Evolutionary conservation across 1,140 invertebrate species (phyloP).

Genomic region (Brachionus rubens): DNA sequence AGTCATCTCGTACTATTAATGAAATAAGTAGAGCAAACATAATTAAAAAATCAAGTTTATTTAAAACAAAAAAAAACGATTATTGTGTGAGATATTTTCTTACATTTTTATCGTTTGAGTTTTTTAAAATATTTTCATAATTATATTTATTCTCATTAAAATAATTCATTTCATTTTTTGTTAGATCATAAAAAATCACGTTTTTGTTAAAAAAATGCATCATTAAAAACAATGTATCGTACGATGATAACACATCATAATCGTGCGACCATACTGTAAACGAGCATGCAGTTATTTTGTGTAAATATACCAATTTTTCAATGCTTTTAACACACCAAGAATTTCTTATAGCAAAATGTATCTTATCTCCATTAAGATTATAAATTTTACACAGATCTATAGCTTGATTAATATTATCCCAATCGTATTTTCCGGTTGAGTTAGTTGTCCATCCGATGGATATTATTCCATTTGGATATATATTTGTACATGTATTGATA

Average conservation of each 20-base stretch:
- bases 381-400: not conserved
- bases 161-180: not conserved
- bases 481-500: not conserved
- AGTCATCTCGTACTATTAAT: too few species aligned
- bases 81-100: not conserved
- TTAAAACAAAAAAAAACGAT: too few species aligned
- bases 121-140: not conserved
- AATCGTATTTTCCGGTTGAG: not conserved
- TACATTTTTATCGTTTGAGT: not conserved
- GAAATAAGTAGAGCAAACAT: too few species aligned
- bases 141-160: not conserved
- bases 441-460: slow-evolving; percentile 44
- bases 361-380: not conserved
- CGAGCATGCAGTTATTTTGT: not conserved
- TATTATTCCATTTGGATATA: not conserved
- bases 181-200: slow-evolving; percentile 1
- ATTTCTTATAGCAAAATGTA: not conserved
- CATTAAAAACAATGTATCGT: not conserved
- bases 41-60: too few species aligned
- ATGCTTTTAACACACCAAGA: not conserved
- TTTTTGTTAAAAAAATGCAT: not conserved
- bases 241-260: not conserved
- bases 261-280: slow-evolving; percentile 40
- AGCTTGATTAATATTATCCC: not conserved
- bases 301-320: not conserved